Evolutionary conservation across 64 coral and sea anemone genomes (phyloP), one percentile per base, ranked within the genome.

Genomic region (Actinia tenebrosa): DNA sequence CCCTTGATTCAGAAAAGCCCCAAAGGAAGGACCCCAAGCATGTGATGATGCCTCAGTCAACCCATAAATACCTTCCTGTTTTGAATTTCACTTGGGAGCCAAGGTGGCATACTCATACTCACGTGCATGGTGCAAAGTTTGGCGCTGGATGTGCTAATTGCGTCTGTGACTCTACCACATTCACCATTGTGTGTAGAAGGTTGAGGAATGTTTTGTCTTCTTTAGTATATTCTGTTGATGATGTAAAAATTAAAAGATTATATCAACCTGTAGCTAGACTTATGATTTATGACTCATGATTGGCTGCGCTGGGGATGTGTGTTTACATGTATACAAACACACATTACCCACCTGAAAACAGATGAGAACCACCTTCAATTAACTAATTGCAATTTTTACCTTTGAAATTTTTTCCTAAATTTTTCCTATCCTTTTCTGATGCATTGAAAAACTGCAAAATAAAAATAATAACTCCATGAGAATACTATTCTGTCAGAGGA

Each of bases 391-490:
- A 11, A 30, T 2, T 5, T 71, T 84, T 89, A 89, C 88, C 82
- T 68, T 60, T 27, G 56, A 69, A 87, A 87, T 87, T 55, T 87
- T 75, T 72, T 45, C 88, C 88, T 47, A 84, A 47, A 71, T 89
- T 63, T 18, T 72, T 89, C 18, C 62, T 90, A 10, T 95, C 80
- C 43, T 79, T 80, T 68, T 86, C 81, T 45, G 69, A 91, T 78
- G 93, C 93, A 91, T 95, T 95, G 87, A 95, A 95, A 95, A 95
- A 95, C 93, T 95, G 68, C 19, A 84, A 91, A 20, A 86, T 62
- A 91, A 69, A 66, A 83, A 75, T 9, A 79, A 82, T 82, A 10
- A 58, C 61, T 8, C 55, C 50, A 82, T 14, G 77, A 52, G 25
- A 37, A 50, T 50, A 50, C 47, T 50, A 50, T 8, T 50, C 47